Evolutionary conservation across 2,113 vertebrate genomes (phyloP), one percentile per base, ranked within the genome.

Genomic region (Pseudonaja textilis): DNA sequence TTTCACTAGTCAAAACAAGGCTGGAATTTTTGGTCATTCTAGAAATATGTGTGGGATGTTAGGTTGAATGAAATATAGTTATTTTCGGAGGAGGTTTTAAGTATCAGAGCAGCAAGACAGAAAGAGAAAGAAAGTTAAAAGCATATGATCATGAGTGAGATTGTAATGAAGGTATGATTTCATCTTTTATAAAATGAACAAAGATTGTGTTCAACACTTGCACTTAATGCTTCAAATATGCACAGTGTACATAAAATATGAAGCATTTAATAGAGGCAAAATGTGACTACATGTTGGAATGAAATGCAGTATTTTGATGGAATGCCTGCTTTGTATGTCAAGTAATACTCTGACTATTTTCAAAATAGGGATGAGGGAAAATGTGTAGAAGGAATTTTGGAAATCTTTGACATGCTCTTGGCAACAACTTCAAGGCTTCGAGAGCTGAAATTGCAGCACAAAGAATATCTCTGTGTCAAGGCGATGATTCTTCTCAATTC

Each of bases 401-500:
- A 99, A 97, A 99, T 99, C 94, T 99, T 99, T 95, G 99, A 99
- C 97, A 99, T 99, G 99, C 98, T 99, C 54, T 97, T 99, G 96
- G 98, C 99, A 3, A 98, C 98, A 25, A 99, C 99, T 26, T 98
- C 99, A 6, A 98, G 99, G 92, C 99, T 99, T 92, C 97, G 99
- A 11, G 99, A 99, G 96, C 97, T 99, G 95, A 99, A 99, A 91
- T 98, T 99, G 42, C 99, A 99, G 97, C 98, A 99, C 94, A 99
- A 99, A 91, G 99, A 99, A 94, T 99, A 99, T 88, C 98, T 99
- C 74, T 99, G 99, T 93, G 98, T 99, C 95, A 99, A 99, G 97
- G 99, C 99, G 96, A 99, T 99, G 98, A 98, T 99, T 93, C 99
- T 99, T 42, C 99, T 99, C 96, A 99, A 99, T 97, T 99, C 99